Base-by-base conservation (phyloP, 1,140 invertebrate genomes). In the Oscheius sp. region DNA sequence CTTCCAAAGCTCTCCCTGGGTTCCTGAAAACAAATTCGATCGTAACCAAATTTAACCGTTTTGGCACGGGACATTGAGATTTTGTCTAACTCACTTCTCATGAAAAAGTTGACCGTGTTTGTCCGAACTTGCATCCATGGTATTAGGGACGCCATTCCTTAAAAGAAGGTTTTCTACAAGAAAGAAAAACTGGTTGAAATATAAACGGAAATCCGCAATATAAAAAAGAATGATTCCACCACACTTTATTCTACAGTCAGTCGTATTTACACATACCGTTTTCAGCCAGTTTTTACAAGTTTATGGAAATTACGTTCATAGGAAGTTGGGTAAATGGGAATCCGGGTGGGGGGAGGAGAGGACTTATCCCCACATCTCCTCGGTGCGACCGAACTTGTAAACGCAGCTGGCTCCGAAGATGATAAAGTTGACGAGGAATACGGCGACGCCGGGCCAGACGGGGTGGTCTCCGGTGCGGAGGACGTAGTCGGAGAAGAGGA, bases 391-490 rank as follows among this genome's bases (percentile, higher is more conserved):
- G 86, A 97, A 97, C 86, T 96, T 97, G 86, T 92, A 97, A 29
- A 93, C 89, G 35, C 97, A 85, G 0, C 92, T 94, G 84, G 86
- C 91, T 67, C 92, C 87, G 82, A 98, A 95, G 79, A 98, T 98
- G 73, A 97, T 91, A 0, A 93, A 88, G 85, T 97, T 98, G 86
- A 98, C 94, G 36, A 97, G 86, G 79, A 99, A 94, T 1, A 98
- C 85, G 58, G 91, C 92, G 64, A 97, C 90, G 7, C 95, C 81
- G 10, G 81, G 81, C 79, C 80, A 82, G 46, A 80, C 80, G 4
- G 75, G 66, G 49, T 80, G 75, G n/a, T 79, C 67, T 26, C 81
- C 81, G 42, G 64, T n/a, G 32, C 49, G 35, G n/a, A 82, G 78
- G 29, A 83, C 81, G 36, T 75, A 82, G 38, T 74, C 65, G 10